Percentiles rank a stretch among this genome's conserved stretches.
These are phyloP conservation scores for Notarius lentiginosus DNA, from an alignment of 2,113 vertebrate genomes.

Conservation along the genomic window DNA sequence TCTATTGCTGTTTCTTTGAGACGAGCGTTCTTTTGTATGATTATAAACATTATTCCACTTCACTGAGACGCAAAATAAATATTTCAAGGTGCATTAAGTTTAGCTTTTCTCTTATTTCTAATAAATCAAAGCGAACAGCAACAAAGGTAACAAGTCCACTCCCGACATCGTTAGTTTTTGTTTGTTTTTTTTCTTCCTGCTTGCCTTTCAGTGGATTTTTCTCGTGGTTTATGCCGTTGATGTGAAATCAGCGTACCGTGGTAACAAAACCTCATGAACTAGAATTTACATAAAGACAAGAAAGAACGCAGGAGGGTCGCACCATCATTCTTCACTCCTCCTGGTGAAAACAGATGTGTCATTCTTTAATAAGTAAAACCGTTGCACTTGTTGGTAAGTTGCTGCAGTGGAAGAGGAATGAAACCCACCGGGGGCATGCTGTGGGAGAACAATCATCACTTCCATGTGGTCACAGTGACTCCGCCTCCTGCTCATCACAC, in stretches of 20 bases:
- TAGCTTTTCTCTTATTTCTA: neutral
- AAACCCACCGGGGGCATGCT: neutral
- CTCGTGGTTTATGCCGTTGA: neutral
- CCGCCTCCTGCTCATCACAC: neutral
- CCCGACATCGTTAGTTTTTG: neutral
- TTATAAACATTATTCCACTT: slow-evolving; percentile 23
- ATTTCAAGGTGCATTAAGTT: slow-evolving; percentile 4
- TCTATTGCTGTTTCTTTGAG: slow-evolving; percentile 1
- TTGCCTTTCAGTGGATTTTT: neutral
- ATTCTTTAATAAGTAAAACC: neutral
- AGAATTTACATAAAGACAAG: neutral
- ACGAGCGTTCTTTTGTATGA: slow-evolving; percentile 7
- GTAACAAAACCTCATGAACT: neutral
- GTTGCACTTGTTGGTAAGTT: neutral
- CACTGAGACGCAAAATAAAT: neutral
- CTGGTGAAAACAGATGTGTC: too few species aligned
- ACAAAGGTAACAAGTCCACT: neutral
- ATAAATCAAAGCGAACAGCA: slow-evolving; percentile 1
- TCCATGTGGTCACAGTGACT: neutral
- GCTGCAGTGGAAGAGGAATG: neutral
- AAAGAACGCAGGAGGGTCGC: neutral
- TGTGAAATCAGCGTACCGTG: neutral
- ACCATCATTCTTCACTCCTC: neutral
- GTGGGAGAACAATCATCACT: neutral
- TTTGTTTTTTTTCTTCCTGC: neutral